phyloP scores from a whole-genome alignment of 1,140 invertebrate species.

The Drosophila serrata region DNA sequence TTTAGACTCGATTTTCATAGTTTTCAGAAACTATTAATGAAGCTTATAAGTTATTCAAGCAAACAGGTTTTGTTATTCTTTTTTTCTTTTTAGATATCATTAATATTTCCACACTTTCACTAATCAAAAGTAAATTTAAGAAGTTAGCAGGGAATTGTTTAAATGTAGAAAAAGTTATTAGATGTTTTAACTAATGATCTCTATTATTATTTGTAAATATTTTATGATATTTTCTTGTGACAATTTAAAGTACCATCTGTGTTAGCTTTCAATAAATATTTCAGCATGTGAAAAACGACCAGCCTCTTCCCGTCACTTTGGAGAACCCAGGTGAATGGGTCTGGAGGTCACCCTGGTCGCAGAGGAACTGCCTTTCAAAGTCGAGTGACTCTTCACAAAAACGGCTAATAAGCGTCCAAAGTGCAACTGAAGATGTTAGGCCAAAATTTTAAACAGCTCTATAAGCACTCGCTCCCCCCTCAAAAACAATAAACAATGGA shows the following conservation, averaged over 20 bases:
- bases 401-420: conserved; percentile 28
- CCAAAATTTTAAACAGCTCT: conserved; percentile 36
- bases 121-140: background rate
- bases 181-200: background rate
- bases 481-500: conserved; percentile 29
- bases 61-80: background rate
- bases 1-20: background rate
- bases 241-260: too few species aligned
- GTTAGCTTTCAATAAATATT: background rate
- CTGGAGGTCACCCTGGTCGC: conserved; percentile 11
- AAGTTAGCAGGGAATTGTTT: background rate
- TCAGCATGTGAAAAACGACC: background rate
- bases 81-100: background rate
- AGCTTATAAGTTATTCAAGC: background rate
- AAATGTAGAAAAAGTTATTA: background rate
- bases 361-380: conserved; percentile 22
- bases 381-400: conserved; percentile 32
- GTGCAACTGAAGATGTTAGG: conserved; percentile 63
- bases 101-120: conserved; percentile 2
- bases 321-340: conserved; percentile 26
- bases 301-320: conserved; percentile 23
- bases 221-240: too few species aligned
- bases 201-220: background rate
- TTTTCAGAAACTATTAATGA: background rate
- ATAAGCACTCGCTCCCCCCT: conserved; percentile 8